Percentiles rank a stretch among this genome's conserved stretches.
Conservation (phyloP, 2,888 invertebrate species). For the Alcis repandata region DNA sequence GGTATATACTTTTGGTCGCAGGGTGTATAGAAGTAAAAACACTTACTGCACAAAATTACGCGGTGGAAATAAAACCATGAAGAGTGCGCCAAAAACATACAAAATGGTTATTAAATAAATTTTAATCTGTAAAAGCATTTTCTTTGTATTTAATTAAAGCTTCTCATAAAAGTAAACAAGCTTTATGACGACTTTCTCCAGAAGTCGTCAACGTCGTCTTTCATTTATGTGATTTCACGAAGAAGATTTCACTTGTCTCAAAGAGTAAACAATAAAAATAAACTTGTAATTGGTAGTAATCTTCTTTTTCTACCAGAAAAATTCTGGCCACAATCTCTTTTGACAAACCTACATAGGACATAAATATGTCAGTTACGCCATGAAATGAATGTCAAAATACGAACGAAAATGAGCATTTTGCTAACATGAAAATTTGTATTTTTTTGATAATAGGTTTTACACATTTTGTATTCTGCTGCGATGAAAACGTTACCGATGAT, state of each 20-base stretch:
- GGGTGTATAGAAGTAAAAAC: neutral
- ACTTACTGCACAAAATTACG: constrained; percentile 76
- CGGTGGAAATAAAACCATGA: constrained; percentile 76
- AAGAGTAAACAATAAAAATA: no score
- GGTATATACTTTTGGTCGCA: no score
- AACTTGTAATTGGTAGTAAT: neutral
- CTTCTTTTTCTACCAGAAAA: constrained; percentile 24
- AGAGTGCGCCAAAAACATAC: constrained; percentile 73
- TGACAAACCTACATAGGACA: constrained; percentile 28
- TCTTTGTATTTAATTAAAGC: constrained; percentile 29
- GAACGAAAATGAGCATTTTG: constrained; percentile 65
- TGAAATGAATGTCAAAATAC: constrained; percentile 68
- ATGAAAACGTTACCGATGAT: constrained; percentile 62
- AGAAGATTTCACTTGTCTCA: no score
- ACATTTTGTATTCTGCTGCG: constrained; percentile 62
- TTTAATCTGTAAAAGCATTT: constrained; percentile 78
- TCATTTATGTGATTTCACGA: no score
- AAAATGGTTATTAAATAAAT: constrained; percentile 69
- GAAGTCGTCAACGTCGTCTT: neutral
- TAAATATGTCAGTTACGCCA: constrained; percentile 52
- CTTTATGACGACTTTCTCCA: no score
- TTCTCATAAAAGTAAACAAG: constrained; percentile 13
- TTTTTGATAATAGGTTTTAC: constrained; percentile 75
- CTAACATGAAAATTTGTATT: constrained; percentile 76
- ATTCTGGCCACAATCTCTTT: constrained; percentile 53